Conservation (phyloP, 2,113 vertebrate genomes). For the Colossoma macropomum region DNA sequence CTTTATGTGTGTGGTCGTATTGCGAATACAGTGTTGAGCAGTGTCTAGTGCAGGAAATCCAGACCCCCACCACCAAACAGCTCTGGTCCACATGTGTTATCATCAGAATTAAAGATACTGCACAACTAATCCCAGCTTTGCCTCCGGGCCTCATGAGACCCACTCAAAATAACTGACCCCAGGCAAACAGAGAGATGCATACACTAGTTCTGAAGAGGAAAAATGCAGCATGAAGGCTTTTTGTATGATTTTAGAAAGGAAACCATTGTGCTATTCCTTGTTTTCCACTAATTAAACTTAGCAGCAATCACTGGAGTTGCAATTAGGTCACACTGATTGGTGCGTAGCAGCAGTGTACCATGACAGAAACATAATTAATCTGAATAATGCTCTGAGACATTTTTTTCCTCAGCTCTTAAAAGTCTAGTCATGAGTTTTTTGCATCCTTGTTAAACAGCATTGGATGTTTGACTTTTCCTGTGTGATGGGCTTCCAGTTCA, state of each 20-base stretch:
- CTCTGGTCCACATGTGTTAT: constrained; percentile 25
- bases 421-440: background rate
- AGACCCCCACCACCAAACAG: background rate
- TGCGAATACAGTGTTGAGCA: background rate
- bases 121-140: constrained; percentile 28
- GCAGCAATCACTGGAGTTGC: constrained; percentile 42
- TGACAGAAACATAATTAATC: constrained; percentile 10
- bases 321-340: constrained; percentile 45
- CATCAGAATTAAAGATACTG: constrained; percentile 29
- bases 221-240: constrained; percentile 11
- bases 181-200: constrained; percentile 15
- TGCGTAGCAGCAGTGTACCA: constrained; percentile 2
- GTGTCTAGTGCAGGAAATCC: constrained; percentile 31
- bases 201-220: constrained; percentile 7
- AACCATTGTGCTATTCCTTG: constrained; percentile 28
- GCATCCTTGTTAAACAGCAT: background rate
- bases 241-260: constrained; percentile 14
- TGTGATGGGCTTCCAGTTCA: background rate
- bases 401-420: background rate
- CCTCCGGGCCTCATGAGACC: constrained; percentile 20
- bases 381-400: background rate
- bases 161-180: constrained; percentile 39
- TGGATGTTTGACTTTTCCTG: background rate
- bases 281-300: constrained; percentile 49
- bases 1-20: background rate